A percentile compares a stretch with the other conserved stretches of the same genome.
phyloP scores from a whole-genome alignment of 2,113 vertebrate genomes.

The Mesitornis unicolor region DNA sequence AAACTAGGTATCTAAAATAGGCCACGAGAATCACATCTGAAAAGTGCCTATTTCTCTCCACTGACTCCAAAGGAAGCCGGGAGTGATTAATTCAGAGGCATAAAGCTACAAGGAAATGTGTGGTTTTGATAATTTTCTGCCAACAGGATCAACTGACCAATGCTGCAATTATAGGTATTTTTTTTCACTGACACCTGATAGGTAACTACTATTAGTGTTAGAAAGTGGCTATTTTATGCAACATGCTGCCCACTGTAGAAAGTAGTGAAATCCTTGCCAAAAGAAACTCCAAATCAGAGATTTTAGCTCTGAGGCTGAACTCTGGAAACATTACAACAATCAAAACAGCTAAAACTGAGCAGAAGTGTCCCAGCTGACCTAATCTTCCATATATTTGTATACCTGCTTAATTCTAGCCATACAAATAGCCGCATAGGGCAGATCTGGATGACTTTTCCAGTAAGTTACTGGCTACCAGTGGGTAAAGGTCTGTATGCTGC shows the following conservation, averaged over 20 bases:
- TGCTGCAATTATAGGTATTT: neutral
- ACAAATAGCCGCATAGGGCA: neutral
- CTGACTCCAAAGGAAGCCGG: neutral
- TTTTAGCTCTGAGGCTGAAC: neutral
- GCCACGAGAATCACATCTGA: slow-evolving; percentile 12
- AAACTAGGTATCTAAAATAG: slow-evolving; percentile 42
- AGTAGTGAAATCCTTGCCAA: neutral
- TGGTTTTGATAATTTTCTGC: slow-evolving; percentile 17
- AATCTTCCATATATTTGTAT: neutral
- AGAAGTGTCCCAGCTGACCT: neutral
- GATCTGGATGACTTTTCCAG: neutral
- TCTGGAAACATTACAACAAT: neutral
- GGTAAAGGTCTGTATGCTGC: neutral
- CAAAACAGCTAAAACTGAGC: neutral
- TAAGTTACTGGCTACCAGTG: neutral
- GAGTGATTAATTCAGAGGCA: neutral
- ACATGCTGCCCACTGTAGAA: neutral
- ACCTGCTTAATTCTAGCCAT: neutral
- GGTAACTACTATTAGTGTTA: neutral
- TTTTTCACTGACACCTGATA: neutral
- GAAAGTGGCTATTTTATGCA: neutral
- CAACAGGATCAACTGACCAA: neutral
- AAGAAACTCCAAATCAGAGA: neutral
- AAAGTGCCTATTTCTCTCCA: neutral
- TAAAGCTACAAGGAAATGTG: neutral